Base-by-base conservation (phyloP, 2,797 vertebrate genomes). In the Varecia variegata region DNA sequence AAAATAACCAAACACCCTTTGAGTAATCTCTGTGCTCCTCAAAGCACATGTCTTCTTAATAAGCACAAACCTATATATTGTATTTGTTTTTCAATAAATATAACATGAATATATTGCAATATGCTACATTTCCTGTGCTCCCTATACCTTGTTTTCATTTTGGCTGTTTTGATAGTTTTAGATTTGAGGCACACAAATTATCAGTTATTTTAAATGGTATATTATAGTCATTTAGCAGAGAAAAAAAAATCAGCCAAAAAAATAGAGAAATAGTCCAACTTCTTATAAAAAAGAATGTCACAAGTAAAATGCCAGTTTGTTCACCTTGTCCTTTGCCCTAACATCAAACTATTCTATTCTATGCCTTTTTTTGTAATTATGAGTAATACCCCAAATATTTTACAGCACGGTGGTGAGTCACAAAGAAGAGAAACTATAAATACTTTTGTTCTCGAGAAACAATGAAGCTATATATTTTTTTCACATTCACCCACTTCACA, bases 381-480 rank as follows among this genome's bases (percentile, higher is more conserved):
- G 95, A 97, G 83, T 97, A 97, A 97, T 97, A 92, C 76, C 40
- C 86, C 77, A 95, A 97, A 97, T 97, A 97, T 96, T 97, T 96
- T 96, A 96, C 45, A 92, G 93, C 89, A 82, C 80, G 83, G 38
- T 45, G 83, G 85, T 97, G 97, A 98, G 93, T 97, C 97, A 97
- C 71, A 79, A 90, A 92, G 62, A 54, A 68, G 45, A 88, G 17
- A 91, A 88, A 45, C 94, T 97, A 97, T 96, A 97, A 97, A 96
- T 97, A 97, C 93, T 80, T 74, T 91, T 97, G 86, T 96, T 97
- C 97, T 95, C 0, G 1, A 92, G 83, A 97, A 97, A 98, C 96
- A 97, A 97, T 97, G 97, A 94, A 96, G 68, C 60, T 58, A 43
- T 93, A 68, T 93, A 52, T 88, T 94, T 45, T 87, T 87, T 93